Base-by-base conservation (phyloP, 2,113 vertebrate species). In the Phoxinus phoxinus region DNA sequence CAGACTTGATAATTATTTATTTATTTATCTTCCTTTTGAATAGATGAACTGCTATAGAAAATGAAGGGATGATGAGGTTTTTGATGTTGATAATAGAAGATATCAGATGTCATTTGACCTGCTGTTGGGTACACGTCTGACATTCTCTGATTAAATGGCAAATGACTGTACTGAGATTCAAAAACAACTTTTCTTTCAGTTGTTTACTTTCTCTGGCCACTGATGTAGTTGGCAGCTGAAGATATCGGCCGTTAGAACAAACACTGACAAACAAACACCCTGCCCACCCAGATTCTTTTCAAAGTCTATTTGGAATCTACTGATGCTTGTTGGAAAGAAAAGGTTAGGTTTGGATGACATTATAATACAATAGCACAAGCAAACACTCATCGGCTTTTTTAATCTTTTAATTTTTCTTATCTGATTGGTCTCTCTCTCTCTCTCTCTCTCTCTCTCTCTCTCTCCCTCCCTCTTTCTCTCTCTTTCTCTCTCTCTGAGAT, bases 151-250 rank as follows among this genome's bases (percentile, higher is more conserved):
- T 81, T 81, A 27, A 69, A 82, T 82, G 41, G 41, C 25, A 82
- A 82, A 65, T 82, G 61, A 56, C 74, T 77, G 25, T 77, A 53
- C 71, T 25, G 46, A 77, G 51, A 73, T 25, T 56, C 63, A 56
- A 53, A 72, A 59, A 59, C 17, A 25, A 56, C 46, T 78, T 77
- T 65, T 12, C 59, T 78, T 77, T 77, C 56, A 53, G 46, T 77
- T 78, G 74, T 77, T 67, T 85, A 35, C 76, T 85, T 44, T 85
- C 17, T 63, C 25, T 69, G 44, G 44, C n/a, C 80, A 69, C 27
- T 10, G 44, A 69, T 82, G 63, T 0, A 35, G 80, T 81, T 51
- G 80, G 63, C 63, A 82, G 63, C 46, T 69, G 63, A 69, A 82
- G 80, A 58, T 61, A 41, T 79, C 6, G 0, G 35, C 41, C 23